Evolutionary conservation across 2,113 vertebrate genomes (phyloP).

Genomic region (Peromyscus polionotus): DNA sequence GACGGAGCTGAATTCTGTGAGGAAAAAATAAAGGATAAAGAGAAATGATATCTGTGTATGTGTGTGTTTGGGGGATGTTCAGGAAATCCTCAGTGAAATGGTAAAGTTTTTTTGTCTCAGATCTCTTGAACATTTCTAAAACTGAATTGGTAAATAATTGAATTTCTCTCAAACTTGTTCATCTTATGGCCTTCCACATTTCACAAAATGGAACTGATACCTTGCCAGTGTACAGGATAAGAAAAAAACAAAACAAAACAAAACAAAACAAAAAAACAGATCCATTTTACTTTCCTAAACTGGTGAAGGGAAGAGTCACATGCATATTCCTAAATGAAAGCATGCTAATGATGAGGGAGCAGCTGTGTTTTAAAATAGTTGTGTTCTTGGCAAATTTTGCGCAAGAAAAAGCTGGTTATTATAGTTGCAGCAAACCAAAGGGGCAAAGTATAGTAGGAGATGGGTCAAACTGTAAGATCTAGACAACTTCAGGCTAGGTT

Average conservation of each 20-base stretch:
- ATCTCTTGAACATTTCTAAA: not conserved
- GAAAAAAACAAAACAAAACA: not conserved
- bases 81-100: not conserved
- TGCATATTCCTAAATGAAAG: not conserved
- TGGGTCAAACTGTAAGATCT: not conserved
- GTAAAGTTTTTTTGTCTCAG: not conserved
- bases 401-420: not conserved
- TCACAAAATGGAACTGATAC: not conserved
- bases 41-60: not conserved
- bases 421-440: not conserved
- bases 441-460: not conserved
- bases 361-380: not conserved
- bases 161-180: not conserved
- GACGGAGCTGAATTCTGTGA: not conserved
- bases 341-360: not conserved
- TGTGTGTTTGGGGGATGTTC: not conserved
- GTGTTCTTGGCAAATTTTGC: not conserved
- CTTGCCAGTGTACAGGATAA: not conserved
- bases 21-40: not conserved
- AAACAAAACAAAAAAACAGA: no score
- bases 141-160: not conserved
- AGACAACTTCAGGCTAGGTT: not conserved
- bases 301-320: not conserved
- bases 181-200: not conserved
- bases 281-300: not conserved